phyloP scores from a whole-genome alignment of 2,888 invertebrate species.

The Scaptomyza flava region DNA sequence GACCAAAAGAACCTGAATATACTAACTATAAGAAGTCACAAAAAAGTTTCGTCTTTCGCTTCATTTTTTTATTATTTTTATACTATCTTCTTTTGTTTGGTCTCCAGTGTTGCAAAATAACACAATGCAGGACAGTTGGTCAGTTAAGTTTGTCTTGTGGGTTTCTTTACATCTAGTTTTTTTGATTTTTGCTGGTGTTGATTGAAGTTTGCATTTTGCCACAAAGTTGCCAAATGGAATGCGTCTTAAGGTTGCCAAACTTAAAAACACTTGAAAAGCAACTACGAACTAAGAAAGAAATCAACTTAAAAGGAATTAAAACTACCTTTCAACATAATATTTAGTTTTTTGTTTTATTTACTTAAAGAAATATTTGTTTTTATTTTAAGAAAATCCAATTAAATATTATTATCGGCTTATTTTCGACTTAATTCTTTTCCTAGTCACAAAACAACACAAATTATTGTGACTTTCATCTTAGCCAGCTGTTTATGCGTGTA shows the following conservation, averaged over 20 bases:
- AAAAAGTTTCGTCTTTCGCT: constrained; percentile 52
- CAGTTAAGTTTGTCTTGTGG: constrained; percentile 61
- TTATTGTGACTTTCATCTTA: not conserved
- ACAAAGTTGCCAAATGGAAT: constrained; percentile 32
- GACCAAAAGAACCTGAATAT: constrained; percentile 25
- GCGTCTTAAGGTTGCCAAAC: constrained; percentile 40
- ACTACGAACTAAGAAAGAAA: not conserved
- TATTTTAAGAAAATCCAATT: no score
- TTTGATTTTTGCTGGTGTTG: constrained; percentile 72
- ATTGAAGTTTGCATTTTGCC: constrained; percentile 75
- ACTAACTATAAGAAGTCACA: constrained; percentile 75
- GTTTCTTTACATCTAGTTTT: not conserved
- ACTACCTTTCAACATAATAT: no score
- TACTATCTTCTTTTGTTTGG: constrained; percentile 33
- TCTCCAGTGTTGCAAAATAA: constrained; percentile 73
- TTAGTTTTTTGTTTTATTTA: no score
- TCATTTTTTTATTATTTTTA: constrained; percentile 20
- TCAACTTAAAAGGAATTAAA: no score
- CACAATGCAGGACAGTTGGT: constrained; percentile 80
- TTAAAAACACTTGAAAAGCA: constrained; percentile 3
- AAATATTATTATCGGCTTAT: not conserved
- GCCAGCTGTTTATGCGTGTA: constrained; percentile 47
- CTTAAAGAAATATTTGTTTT: no score
- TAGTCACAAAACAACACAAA: not conserved
- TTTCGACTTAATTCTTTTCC: not conserved